A percentile compares a stretch with the other conserved stretches of the same genome.
Conservation (phyloP, 2,888 invertebrate species). For the Coleophora deauratella region DNA sequence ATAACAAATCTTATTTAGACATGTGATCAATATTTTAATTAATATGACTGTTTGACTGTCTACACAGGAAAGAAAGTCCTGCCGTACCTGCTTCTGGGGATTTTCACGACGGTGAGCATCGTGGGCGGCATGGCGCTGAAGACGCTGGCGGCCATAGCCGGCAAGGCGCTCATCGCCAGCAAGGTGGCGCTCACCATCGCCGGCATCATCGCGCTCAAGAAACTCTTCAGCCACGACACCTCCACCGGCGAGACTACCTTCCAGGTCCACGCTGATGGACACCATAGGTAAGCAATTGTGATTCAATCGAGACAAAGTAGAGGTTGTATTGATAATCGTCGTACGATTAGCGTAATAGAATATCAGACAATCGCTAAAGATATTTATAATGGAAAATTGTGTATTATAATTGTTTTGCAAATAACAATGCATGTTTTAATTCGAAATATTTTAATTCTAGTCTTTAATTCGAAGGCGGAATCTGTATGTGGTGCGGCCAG, state of each 20-base stretch:
- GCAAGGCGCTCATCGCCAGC: constrained; percentile 81
- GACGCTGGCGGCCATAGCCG: constrained; percentile 80
- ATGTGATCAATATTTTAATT: constrained; percentile 5
- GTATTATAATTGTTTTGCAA: not conserved
- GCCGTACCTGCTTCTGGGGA: constrained; percentile 75
- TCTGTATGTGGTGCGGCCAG: constrained; percentile 76
- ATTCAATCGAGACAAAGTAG: not conserved
- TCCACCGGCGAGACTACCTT: constrained; percentile 77
- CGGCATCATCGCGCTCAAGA: constrained; percentile 81
- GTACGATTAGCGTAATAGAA: too few species aligned
- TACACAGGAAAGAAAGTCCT: constrained; percentile 68
- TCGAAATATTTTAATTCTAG: constrained; percentile 62
- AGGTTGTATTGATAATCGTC: not conserved
- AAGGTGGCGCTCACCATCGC: constrained; percentile 83
- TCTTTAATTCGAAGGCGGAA: constrained; percentile 76
- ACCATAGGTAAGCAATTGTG: constrained; percentile 67
- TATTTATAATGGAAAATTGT: too few species aligned
- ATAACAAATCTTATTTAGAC: not conserved
- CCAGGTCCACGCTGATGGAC: constrained; percentile 80
- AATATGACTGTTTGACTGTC: constrained; percentile 20
- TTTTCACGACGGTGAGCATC: constrained; percentile 78
- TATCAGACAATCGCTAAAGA: too few species aligned
- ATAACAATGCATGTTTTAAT: constrained; percentile 26
- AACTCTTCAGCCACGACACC: constrained; percentile 79
- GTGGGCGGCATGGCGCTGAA: constrained; percentile 81